These are phyloP conservation scores for Taxidea taxus DNA, from an alignment of 2,113 vertebrate genomes.

Conservation along the genomic window DNA sequence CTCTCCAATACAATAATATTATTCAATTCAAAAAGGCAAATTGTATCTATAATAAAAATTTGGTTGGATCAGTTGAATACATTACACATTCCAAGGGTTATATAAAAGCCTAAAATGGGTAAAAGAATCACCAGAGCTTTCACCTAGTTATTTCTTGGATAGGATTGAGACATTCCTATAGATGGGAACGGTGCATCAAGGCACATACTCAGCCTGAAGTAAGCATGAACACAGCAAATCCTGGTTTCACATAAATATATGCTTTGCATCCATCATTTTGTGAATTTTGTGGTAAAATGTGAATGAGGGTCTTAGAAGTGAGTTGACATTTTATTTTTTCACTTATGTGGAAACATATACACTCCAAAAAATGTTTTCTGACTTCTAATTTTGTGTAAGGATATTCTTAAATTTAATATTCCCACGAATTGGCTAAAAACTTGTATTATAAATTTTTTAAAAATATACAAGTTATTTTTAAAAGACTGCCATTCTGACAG, in stretches of 20 bases:
- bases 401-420: constrained; percentile 4
- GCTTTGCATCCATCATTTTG: not conserved
- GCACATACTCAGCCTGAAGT: not conserved
- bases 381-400: not conserved
- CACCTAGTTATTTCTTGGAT: not conserved
- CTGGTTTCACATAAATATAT: not conserved
- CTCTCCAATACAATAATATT: not conserved
- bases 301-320: not conserved
- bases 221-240: not conserved
- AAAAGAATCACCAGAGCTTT: not conserved
- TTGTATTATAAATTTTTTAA: not conserved
- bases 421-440: not conserved
- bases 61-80: not conserved
- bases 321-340: not conserved
- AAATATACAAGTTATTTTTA: not conserved
- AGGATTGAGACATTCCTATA: not conserved
- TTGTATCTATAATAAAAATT: not conserved
- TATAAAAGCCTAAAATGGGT: not conserved
- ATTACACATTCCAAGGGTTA: not conserved
- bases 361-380: not conserved
- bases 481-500: not conserved
- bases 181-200: not conserved
- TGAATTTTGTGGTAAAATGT: not conserved
- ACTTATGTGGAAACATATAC: not conserved
- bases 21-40: not conserved